Percentiles rank a stretch among this genome's conserved stretches.
Evolutionary conservation across 2,888 invertebrate genomes (phyloP).

Genomic region (Baronia brevicornis): DNA sequence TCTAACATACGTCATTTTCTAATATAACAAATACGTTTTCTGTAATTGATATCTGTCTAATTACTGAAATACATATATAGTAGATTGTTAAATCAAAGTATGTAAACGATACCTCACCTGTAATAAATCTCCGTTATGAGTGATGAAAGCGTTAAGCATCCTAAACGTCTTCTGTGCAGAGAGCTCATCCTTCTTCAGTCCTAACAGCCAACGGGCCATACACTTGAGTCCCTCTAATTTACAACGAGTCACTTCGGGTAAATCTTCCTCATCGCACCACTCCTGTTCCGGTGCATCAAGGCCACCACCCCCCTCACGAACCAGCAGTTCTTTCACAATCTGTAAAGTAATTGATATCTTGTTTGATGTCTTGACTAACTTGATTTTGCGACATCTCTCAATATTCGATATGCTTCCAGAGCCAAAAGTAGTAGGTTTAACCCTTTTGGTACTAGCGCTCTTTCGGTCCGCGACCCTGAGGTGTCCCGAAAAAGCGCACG

Average conservation of each 20-base stretch:
- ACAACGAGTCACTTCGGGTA: constrained; percentile 93
- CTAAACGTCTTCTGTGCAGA: constrained; percentile 95
- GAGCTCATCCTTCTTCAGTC: constrained; percentile 89
- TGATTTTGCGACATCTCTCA: too few species aligned
- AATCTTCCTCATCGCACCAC: constrained; percentile 91
- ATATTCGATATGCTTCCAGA: too few species aligned
- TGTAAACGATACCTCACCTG: too few species aligned
- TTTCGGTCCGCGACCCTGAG: too few species aligned
- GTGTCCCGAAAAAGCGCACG: too few species aligned
- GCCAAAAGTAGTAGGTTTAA: too few species aligned
- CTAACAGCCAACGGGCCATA: constrained; percentile 96
- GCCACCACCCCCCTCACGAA: constrained; percentile 82
- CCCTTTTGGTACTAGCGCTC: too few species aligned
- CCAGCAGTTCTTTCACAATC: constrained; percentile 96
- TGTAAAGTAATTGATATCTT: constrained; percentile 38
- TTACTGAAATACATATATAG: too few species aligned
- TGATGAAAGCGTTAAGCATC: constrained; percentile 94
- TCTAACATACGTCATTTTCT: too few species aligned
- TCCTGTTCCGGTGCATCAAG: constrained; percentile 70
- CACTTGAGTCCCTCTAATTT: constrained; percentile 96
- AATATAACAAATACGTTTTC: too few species aligned
- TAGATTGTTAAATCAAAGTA: background rate
- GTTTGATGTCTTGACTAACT: too few species aligned
- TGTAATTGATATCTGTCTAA: too few species aligned
- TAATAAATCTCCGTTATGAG: constrained; percentile 91